Percentiles rank a stretch among this genome's conserved stretches.
phyloP scores from a whole-genome alignment of 2,888 invertebrate species.

The Drosophila ustulata region DNA sequence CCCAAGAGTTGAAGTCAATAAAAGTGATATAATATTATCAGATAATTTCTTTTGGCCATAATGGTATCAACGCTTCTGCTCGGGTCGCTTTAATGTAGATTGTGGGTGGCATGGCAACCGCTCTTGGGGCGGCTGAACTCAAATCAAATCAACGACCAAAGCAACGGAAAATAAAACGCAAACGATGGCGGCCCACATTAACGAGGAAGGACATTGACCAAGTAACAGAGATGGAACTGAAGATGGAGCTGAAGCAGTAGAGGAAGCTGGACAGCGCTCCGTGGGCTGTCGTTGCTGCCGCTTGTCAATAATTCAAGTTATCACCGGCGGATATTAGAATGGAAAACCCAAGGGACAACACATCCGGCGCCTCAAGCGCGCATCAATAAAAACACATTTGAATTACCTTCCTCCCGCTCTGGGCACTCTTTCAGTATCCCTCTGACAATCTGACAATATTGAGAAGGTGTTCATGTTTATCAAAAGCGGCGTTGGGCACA shows the following conservation, averaged over 20 bases:
- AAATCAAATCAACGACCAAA: conserved; percentile 69
- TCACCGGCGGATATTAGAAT: conserved; percentile 84
- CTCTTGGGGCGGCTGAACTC: conserved; percentile 33
- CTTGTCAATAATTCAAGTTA: conserved; percentile 83
- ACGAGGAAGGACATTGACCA: conserved; percentile 52
- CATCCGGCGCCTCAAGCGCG: conserved; percentile 67
- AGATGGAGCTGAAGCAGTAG: conserved; percentile 9
- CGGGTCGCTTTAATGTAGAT: conserved; percentile 53
- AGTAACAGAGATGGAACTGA: conserved; percentile 28
- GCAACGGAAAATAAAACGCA: conserved; percentile 41
- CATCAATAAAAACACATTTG: conserved; percentile 79
- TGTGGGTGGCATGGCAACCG: conserved; percentile 16
- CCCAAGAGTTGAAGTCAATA: conserved; percentile 44
- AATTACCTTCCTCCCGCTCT: conserved; percentile 41
- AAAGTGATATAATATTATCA: conserved; percentile 64
- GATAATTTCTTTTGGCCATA: conserved; percentile 61
- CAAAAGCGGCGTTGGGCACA: conserved; percentile 27
- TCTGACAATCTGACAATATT: conserved; percentile 38
- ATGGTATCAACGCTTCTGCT: conserved; percentile 61
- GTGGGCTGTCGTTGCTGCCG: conserved; percentile 26
- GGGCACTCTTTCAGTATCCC: background rate
- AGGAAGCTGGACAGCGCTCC: conserved; percentile 47
- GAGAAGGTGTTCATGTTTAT: conserved; percentile 78
- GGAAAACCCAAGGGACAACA: conserved; percentile 81
- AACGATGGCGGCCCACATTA: conserved; percentile 48